Percentiles rank a stretch among this genome's conserved stretches.
phyloP scores from a whole-genome alignment of 2,888 invertebrate genomes.

The Octonoba sinensis region DNA sequence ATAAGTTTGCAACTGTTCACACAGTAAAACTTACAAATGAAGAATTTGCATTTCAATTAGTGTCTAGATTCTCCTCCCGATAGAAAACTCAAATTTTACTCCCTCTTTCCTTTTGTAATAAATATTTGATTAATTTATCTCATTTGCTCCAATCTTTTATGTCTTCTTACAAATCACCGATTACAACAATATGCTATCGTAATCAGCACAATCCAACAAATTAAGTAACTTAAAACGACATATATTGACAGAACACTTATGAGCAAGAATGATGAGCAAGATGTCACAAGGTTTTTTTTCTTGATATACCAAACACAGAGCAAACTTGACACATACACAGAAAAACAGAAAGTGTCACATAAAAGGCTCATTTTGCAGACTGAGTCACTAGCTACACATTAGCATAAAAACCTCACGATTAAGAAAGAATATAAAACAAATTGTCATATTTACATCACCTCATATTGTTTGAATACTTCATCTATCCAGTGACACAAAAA shows the following conservation, averaged over 20 bases:
- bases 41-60: no score
- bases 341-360: slow-evolving; percentile 14
- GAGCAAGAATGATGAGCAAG: slow-evolving; percentile 50
- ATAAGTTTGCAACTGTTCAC: no score
- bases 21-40: no score
- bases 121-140: no score
- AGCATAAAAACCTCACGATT: slow-evolving; percentile 49
- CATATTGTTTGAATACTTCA: slow-evolving; percentile 19
- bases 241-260: slow-evolving; percentile 34
- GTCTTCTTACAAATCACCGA: no score
- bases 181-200: no score
- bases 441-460: slow-evolving; percentile 46
- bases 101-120: no score
- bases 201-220: not conserved
- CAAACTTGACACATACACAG: not conserved
- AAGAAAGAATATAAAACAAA: slow-evolving; percentile 55
- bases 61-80: no score
- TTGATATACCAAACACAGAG: not conserved
- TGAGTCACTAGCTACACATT: slow-evolving; percentile 33
- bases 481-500: slow-evolving; percentile 45
- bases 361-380: slow-evolving; percentile 12
- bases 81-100: no score
- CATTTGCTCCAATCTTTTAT: no score
- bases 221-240: slow-evolving; percentile 44
- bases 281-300: slow-evolving; percentile 1